Percentiles rank a stretch among this genome's conserved stretches.
Conservation (phyloP, 2,888 invertebrate species). For the Diarsia dahlii region DNA sequence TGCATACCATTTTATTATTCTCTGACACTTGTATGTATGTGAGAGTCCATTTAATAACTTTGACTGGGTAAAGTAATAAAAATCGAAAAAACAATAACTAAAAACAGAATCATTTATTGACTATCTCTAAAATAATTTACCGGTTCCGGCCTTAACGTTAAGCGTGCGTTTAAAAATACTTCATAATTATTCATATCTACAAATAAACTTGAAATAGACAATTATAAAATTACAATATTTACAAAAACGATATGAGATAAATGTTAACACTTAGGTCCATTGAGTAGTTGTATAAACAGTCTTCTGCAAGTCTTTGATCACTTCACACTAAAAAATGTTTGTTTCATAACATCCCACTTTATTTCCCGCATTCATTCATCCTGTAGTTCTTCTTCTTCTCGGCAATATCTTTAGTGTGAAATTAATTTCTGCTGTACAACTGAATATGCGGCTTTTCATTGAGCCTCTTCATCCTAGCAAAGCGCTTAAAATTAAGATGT, state of each 20-base stretch:
- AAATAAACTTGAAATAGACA: constrained; percentile 60
- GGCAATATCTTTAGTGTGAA: constrained; percentile 53
- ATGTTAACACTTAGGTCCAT: constrained; percentile 69
- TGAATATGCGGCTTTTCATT: constrained; percentile 72
- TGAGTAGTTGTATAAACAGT: constrained; percentile 59
- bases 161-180: constrained; percentile 63
- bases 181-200: constrained; percentile 52
- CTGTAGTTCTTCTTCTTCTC: constrained; percentile 38
- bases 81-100: constrained; percentile 43
- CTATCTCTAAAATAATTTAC: constrained; percentile 59
- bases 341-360: constrained; percentile 47
- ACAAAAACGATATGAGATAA: constrained; percentile 60
- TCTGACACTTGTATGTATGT: neutral
- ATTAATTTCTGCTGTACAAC: constrained; percentile 75
- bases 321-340: constrained; percentile 69
- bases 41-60: neutral
- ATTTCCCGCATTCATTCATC: constrained; percentile 5
- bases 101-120: constrained; percentile 69
- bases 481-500: constrained; percentile 84
- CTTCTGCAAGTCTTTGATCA: constrained; percentile 66
- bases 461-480: constrained; percentile 82
- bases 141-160: constrained; percentile 13
- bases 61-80: neutral
- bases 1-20: neutral
- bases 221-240: constrained; percentile 69